A percentile compares a stretch with the other conserved stretches of the same genome.
These are phyloP conservation scores for Agrotis ipsilon DNA, from an alignment of 2,888 invertebrate species.

Conservation along the genomic window DNA sequence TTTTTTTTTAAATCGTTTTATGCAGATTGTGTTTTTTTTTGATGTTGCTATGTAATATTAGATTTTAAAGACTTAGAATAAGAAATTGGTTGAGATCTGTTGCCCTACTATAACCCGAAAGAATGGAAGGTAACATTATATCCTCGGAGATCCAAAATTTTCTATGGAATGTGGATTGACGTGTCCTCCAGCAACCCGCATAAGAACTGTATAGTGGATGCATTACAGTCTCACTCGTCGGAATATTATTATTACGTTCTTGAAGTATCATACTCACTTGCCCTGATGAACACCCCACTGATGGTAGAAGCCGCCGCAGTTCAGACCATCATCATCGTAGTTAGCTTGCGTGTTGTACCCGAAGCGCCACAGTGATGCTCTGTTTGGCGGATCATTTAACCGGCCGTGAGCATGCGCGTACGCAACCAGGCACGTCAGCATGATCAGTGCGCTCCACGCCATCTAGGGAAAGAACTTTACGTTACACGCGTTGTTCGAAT, in stretches of 20 bases:
- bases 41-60: too few species aligned
- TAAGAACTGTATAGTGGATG: too few species aligned
- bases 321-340: conserved; percentile 96
- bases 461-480: conserved; percentile 68
- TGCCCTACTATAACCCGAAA: too few species aligned
- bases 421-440: conserved; percentile 63
- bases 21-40: too few species aligned
- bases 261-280: conserved; percentile 81
- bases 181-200: too few species aligned
- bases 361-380: conserved; percentile 95
- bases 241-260: too few species aligned
- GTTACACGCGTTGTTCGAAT: not conserved
- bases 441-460: conserved; percentile 68
- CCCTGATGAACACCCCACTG: conserved; percentile 95
- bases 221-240: too few species aligned
- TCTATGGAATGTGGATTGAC: too few species aligned
- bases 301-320: conserved; percentile 95
- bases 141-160: too few species aligned
- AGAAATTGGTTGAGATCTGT: too few species aligned
- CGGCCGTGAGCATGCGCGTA: conserved; percentile 92
- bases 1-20: not conserved
- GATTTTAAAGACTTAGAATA: too few species aligned
- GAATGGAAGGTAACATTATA: too few species aligned
- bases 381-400: conserved; percentile 94
- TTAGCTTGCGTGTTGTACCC: conserved; percentile 95